Percentiles rank a stretch among this genome's conserved stretches.
phyloP scores from a whole-genome alignment of 2,797 vertebrate genomes.

The Sebastes vulpes region DNA sequence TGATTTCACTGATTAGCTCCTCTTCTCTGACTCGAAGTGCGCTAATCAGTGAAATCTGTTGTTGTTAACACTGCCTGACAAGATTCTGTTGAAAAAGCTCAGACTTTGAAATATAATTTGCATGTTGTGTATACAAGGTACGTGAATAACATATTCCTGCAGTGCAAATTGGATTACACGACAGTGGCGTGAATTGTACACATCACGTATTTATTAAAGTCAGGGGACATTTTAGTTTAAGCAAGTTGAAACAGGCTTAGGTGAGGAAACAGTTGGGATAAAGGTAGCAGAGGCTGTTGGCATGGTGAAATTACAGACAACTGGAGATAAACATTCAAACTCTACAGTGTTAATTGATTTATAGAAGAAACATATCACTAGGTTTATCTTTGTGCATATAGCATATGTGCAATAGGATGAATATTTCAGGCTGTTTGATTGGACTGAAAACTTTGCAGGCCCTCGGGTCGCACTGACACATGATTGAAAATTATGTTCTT shows the following conservation, averaged over 20 bases:
- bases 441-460: not conserved
- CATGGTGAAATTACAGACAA: not conserved
- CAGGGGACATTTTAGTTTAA: not conserved
- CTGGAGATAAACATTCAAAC: not conserved
- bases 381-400: not conserved
- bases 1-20: slow-evolving; percentile 5
- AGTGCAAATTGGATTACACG: not conserved
- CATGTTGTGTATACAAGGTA: not conserved
- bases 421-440: not conserved
- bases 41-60: not conserved
- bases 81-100: not conserved
- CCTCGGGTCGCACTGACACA: not conserved
- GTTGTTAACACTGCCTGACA: not conserved
- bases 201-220: not conserved
- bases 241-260: not conserved
- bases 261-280: not conserved
- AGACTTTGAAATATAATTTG: not conserved
- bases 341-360: not conserved
- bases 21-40: not conserved
- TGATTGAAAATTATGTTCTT: slow-evolving; percentile 1
- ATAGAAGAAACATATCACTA: not conserved
- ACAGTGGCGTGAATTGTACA: not conserved
- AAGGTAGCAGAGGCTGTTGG: not conserved
- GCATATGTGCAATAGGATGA: not conserved
- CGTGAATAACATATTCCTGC: not conserved